phyloP scores from a whole-genome alignment of 2,888 invertebrate genomes.

The Nemapogon koenigi region DNA sequence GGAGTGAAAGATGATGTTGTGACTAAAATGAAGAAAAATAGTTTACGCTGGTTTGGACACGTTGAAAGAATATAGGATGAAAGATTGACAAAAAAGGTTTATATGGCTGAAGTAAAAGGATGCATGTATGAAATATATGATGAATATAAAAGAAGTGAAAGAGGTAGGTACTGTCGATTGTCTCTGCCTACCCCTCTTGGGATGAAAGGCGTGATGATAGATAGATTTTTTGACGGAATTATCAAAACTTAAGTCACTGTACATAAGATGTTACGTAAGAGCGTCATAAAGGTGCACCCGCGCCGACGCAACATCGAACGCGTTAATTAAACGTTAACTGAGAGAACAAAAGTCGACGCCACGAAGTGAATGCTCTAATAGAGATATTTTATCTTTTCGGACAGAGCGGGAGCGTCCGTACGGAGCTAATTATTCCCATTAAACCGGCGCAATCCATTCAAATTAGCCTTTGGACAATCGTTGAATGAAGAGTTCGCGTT shows the following conservation, averaged over 20 bases:
- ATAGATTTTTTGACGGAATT: too few relatives aligned
- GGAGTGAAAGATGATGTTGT: too few relatives aligned
- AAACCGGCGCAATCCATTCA: conserved; percentile 57
- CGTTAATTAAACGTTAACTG: conserved; percentile 38
- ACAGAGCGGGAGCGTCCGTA: conserved; percentile 26
- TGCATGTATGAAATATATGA: too few relatives aligned
- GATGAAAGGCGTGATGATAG: too few relatives aligned
- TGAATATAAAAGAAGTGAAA: too few relatives aligned
- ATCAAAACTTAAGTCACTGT: conserved; percentile 21
- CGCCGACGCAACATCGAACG: conserved; percentile 9
- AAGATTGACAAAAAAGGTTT: too few relatives aligned
- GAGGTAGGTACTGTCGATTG: too few relatives aligned
- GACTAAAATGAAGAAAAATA: too few relatives aligned
- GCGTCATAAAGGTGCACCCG: background rate
- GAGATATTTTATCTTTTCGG: conserved; percentile 29
- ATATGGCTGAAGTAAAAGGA: too few relatives aligned
- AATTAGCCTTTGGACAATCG: conserved; percentile 56
- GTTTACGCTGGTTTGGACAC: too few relatives aligned
- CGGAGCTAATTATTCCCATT: conserved; percentile 58
- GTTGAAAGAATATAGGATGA: too few relatives aligned
- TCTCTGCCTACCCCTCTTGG: too few relatives aligned
- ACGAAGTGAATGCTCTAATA: conserved; percentile 27
- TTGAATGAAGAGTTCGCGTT: conserved; percentile 60
- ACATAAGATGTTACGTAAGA: background rate
- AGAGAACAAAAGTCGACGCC: conserved; percentile 30